These are phyloP conservation scores for Idris sp. DNA, from an alignment of 1,140 invertebrate genomes.

Conservation along the genomic window DNA sequence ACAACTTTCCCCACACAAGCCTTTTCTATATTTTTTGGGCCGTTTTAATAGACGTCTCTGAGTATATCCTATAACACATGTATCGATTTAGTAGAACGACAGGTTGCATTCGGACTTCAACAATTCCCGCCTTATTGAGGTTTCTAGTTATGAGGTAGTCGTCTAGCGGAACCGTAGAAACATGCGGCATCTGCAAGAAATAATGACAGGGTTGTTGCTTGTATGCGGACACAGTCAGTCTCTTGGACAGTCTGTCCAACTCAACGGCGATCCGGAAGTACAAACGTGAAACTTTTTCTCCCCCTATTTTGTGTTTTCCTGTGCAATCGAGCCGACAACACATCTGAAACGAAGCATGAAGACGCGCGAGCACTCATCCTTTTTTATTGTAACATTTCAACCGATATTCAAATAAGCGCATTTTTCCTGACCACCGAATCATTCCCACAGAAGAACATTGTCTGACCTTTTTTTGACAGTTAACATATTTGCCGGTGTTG, in stretches of 20 bases:
- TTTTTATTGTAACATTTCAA: constrained; percentile 41
- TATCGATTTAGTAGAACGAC: constrained; percentile 63
- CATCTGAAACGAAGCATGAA: constrained; percentile 66
- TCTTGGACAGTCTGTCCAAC: constrained; percentile 61
- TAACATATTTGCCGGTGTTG: too few relatives aligned
- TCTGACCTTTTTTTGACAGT: background rate
- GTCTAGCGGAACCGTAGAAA: constrained; percentile 68
- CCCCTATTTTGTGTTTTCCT: constrained; percentile 66
- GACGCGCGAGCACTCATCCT: constrained; percentile 46
- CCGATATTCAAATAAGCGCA: constrained; percentile 52
- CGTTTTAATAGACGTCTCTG: constrained; percentile 5
- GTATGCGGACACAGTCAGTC: constrained; percentile 60
- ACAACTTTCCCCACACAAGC: too few relatives aligned
- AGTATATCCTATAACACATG: constrained; percentile 40
- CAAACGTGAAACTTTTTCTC: constrained; percentile 67
- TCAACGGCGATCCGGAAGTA: constrained; percentile 73
- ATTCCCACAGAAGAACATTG: constrained; percentile 7
- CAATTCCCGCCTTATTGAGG: constrained; percentile 69
- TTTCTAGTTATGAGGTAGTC: constrained; percentile 63
- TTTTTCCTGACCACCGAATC: constrained; percentile 28
- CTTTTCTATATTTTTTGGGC: too few relatives aligned
- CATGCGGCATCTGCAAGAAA: constrained; percentile 72
- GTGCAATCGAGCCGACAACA: constrained; percentile 55
- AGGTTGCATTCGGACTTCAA: constrained; percentile 72
- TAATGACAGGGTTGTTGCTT: constrained; percentile 73